phyloP scores from a whole-genome alignment of 2,888 invertebrate species.

The Heliconius sara region DNA sequence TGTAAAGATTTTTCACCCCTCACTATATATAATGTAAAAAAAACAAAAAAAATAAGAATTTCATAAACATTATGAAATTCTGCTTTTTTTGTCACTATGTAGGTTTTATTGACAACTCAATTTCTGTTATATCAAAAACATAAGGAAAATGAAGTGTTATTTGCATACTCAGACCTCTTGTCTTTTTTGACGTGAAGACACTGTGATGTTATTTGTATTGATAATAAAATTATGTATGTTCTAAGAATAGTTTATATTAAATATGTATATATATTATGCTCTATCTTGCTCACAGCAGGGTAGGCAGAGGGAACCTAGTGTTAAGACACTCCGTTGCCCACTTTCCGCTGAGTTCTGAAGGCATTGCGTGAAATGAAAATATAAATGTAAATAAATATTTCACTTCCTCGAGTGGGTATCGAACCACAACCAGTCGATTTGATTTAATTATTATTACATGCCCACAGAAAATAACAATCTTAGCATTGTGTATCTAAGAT shows the following conservation, averaged over 20 bases:
- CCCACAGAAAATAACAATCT: neutral
- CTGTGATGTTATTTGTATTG: constrained; percentile 6
- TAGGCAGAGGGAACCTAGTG: no score
- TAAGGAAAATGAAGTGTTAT: constrained; percentile 37
- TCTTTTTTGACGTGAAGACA: constrained; percentile 25
- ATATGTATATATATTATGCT: neutral
- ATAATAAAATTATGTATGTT: constrained; percentile 1
- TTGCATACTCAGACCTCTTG: constrained; percentile 30
- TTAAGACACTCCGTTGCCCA: no score
- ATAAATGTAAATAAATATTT: no score
- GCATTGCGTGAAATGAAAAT: no score
- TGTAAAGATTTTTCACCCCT: neutral
- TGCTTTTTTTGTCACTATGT: constrained; percentile 27
- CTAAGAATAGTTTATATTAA: neutral
- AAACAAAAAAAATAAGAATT: constrained; percentile 11
- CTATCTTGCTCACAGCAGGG: no score
- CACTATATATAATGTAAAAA: neutral
- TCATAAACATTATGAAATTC: no score
- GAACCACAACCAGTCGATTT: no score
- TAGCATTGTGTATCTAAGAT: constrained; percentile 2
- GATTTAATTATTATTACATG: neutral
- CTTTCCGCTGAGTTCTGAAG: no score
- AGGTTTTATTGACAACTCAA: constrained; percentile 45
- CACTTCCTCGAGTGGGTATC: no score
- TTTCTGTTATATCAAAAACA: constrained; percentile 45